Conservation (phyloP, 2,797 vertebrate species). For the Sylvilagus floridanus region DNA sequence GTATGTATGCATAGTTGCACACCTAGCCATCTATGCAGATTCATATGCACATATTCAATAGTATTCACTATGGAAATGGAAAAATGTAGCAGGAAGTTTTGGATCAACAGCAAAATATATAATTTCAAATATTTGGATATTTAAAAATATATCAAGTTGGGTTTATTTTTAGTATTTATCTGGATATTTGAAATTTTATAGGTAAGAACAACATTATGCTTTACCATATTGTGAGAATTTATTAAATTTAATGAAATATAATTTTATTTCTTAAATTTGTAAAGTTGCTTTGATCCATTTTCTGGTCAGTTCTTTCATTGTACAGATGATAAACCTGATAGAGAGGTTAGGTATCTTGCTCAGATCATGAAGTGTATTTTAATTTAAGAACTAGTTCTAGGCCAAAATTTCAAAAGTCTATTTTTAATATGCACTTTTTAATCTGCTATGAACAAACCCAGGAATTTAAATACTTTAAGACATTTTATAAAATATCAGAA, state of each 20-base stretch:
- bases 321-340: not conserved
- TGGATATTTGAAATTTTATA: conserved; percentile 18
- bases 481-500: conserved; percentile 17
- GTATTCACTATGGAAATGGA: not conserved
- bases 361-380: not conserved
- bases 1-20: not conserved
- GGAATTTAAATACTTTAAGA: not conserved
- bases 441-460: not conserved
- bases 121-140: not conserved
- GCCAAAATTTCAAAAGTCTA: not conserved
- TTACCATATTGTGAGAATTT: not conserved
- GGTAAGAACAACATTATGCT: not conserved
- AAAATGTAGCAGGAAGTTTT: not conserved
- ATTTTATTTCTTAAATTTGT: not conserved
- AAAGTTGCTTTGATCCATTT: not conserved
- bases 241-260: conserved; percentile 32
- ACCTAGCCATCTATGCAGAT: not conserved
- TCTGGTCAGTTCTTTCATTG: not conserved
- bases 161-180: conserved; percentile 13
- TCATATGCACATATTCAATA: not conserved
- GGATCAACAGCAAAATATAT: not conserved
- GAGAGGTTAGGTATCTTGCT: not conserved
- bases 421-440: not conserved
- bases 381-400: not conserved
- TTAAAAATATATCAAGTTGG: not conserved